Evolutionary conservation across 2,797 vertebrate genomes (phyloP).

Genomic region (Australoheros facetus): DNA sequence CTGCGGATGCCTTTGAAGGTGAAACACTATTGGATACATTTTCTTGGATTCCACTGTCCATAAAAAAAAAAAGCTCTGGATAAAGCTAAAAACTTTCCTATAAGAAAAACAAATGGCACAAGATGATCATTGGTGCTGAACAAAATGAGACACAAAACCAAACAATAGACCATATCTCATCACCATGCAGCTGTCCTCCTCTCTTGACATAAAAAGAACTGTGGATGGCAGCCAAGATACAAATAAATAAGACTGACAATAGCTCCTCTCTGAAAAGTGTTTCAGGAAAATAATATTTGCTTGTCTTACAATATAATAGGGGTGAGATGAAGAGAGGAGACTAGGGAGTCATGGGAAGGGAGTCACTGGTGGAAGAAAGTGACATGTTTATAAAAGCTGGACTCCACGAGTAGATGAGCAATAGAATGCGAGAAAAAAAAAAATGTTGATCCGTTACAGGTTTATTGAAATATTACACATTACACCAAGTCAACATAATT

Average conservation of each 20-base stretch:
- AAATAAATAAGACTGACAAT: slow-evolving; percentile 59
- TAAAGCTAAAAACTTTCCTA: slow-evolving; percentile 30
- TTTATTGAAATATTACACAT: slow-evolving; percentile 31
- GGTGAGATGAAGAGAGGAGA: slow-evolving; percentile 27
- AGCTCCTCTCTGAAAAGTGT: slow-evolving; percentile 42
- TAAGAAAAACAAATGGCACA: slow-evolving; percentile 10
- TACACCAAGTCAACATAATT: not conserved
- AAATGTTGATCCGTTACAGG: slow-evolving; percentile 32
- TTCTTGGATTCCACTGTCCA: slow-evolving; percentile 12
- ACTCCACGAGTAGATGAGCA: slow-evolving; percentile 50
- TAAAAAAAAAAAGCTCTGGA: slow-evolving; percentile 15
- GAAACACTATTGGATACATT: slow-evolving; percentile 21
- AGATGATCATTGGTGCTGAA: slow-evolving; percentile 50
- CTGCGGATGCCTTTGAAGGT: slow-evolving; percentile 20
- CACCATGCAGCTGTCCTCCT: slow-evolving; percentile 47
- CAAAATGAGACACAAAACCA: slow-evolving; percentile 61
- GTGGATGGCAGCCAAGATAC: slow-evolving; percentile 52
- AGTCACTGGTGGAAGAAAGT: slow-evolving; percentile 38
- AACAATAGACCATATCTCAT: slow-evolving; percentile 54
- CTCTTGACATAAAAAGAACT: slow-evolving; percentile 34
- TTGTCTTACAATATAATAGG: slow-evolving; percentile 48
- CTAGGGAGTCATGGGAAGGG: slow-evolving; percentile 26
- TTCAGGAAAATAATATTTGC: slow-evolving; percentile 63
- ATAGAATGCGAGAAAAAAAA: slow-evolving; percentile 26
- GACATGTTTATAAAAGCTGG: slow-evolving; percentile 57